Percentiles rank a stretch among this genome's conserved stretches.
Conservation (phyloP, 2,888 invertebrate genomes). For the Mimachlamys varia region DNA sequence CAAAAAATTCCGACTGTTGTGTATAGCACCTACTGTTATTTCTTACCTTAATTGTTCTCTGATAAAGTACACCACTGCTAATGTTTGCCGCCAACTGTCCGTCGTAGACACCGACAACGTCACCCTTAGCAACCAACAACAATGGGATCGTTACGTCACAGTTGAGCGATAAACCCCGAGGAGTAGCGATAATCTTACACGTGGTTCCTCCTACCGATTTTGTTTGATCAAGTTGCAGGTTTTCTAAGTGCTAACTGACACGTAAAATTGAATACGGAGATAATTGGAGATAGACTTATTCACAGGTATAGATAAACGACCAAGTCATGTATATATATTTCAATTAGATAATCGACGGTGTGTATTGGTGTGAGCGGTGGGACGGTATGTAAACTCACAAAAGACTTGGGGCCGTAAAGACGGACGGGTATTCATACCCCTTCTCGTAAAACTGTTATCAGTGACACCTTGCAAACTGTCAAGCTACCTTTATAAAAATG, state of each 20-base stretch:
- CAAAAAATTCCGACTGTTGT: background rate
- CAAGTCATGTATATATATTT: background rate
- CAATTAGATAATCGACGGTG: conserved; percentile 9
- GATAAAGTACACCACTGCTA: conserved; percentile 10
- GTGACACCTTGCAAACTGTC: background rate
- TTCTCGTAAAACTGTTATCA: background rate
- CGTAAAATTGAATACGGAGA: conserved; percentile 16
- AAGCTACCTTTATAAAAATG: background rate
- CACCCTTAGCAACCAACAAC: conserved; percentile 65
- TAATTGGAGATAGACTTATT: conserved; percentile 3
- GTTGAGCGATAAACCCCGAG: conserved; percentile 35
- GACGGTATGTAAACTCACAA: background rate
- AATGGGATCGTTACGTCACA: conserved; percentile 55
- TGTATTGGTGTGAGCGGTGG: background rate
- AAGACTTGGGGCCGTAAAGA: background rate
- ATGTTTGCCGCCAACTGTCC: conserved; percentile 29
- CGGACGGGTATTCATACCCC: background rate
- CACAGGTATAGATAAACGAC: background rate
- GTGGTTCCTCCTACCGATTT: background rate
- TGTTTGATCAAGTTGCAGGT: background rate
- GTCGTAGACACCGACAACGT: conserved; percentile 50
- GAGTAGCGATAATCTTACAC: conserved; percentile 1
- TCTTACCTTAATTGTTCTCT: conserved; percentile 6
- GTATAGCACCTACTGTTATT: background rate
- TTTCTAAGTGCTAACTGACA: background rate